A percentile compares a stretch with the other conserved stretches of the same genome.
Evolutionary conservation across 2,797 vertebrate genomes (phyloP).

Genomic region (Rhinogobio ventralis): DNA sequence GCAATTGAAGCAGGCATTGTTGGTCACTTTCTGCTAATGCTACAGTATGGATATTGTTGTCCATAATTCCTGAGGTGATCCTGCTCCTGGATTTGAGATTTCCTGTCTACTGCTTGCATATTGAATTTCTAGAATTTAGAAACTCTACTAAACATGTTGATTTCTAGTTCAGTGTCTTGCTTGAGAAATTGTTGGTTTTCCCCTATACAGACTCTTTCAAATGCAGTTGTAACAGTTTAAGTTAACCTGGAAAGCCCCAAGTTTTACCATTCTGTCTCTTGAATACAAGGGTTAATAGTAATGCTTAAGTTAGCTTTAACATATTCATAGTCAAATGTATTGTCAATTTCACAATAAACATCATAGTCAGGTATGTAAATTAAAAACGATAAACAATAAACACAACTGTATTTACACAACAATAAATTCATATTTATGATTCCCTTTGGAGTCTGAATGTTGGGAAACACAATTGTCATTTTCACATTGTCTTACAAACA

Average conservation of each 20-base stretch:
- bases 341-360: background rate
- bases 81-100: background rate
- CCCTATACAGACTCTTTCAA: background rate
- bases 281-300: background rate
- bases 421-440: background rate
- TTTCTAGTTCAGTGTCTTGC: background rate
- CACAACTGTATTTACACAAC: background rate
- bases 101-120: background rate
- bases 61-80: background rate
- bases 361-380: background rate
- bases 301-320: background rate
- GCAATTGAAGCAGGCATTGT: background rate
- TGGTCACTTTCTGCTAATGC: background rate
- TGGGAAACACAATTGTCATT: background rate
- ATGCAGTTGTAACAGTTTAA: slow-evolving; percentile 11
- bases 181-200: background rate
- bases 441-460: background rate
- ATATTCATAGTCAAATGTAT: background rate
- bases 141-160: background rate
- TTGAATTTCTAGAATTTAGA: background rate
- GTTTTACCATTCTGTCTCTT: background rate
- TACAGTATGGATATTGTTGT: too few species aligned
- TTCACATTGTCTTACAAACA: background rate
- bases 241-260: slow-evolving; percentile 1
- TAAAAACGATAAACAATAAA: background rate